Evolutionary conservation across 2,888 invertebrate species (phyloP).

Genomic region (Pyrrhia umbra): DNA sequence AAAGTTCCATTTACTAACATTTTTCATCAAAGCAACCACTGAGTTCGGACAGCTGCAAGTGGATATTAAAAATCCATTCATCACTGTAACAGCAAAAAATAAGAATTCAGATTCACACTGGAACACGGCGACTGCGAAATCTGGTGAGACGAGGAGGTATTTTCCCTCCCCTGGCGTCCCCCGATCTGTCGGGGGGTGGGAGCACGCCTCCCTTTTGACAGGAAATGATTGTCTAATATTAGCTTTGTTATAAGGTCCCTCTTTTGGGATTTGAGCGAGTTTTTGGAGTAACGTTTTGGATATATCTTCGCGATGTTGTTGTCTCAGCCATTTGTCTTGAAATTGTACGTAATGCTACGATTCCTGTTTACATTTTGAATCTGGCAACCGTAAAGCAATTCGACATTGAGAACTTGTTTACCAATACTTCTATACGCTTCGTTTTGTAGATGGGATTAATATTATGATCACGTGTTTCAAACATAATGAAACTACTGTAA

Average conservation of each 20-base stretch:
- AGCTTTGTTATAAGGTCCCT: conserved; percentile 89
- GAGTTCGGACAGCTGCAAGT: conserved; percentile 81
- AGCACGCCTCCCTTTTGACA: conserved; percentile 86
- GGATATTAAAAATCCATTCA: conserved; percentile 89
- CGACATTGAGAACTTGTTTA: conserved; percentile 45
- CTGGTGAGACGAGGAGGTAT: conserved; percentile 87
- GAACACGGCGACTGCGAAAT: conserved; percentile 85
- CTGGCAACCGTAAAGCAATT: conserved; percentile 39
- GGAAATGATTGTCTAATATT: conserved; percentile 90
- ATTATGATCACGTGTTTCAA: conserved; percentile 38
- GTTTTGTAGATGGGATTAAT: conserved; percentile 15
- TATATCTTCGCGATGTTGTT: conserved; percentile 66
- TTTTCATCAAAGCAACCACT: conserved; percentile 74
- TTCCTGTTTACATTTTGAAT: conserved; percentile 46
- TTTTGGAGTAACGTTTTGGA: conserved; percentile 70
- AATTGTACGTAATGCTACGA: conserved; percentile 36
- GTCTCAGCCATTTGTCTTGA: conserved; percentile 54
- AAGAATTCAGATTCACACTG: conserved; percentile 87
- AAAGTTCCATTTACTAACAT: conserved; percentile 68
- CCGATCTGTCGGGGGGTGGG: conserved; percentile 72
- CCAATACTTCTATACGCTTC: conserved; percentile 28
- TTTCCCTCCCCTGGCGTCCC: conserved; percentile 70
- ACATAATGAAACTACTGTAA: conserved; percentile 47
- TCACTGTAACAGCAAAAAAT: conserved; percentile 84
- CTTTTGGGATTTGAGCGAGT: conserved; percentile 82